Evolutionary conservation across 2,113 vertebrate genomes (phyloP).

Genomic region (Amazona vittata): DNA sequence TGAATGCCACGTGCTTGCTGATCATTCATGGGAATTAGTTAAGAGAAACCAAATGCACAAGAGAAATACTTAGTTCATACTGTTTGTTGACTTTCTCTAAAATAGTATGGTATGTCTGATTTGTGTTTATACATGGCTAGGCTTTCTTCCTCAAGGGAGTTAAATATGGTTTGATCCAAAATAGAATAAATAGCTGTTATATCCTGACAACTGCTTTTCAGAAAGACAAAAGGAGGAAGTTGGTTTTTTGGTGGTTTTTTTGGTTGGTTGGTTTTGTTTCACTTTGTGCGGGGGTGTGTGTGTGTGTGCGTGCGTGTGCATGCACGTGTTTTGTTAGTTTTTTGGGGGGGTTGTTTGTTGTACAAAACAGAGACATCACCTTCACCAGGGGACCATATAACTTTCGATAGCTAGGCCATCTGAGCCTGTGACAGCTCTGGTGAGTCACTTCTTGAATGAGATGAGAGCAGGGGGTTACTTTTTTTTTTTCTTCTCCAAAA

Average conservation of each 20-base stretch:
- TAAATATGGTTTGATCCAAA: not conserved
- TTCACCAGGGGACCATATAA: not conserved
- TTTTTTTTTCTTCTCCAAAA: not conserved
- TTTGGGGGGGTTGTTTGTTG: not conserved
- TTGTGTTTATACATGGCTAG: not conserved
- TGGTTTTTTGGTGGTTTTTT: not conserved
- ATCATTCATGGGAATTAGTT: not conserved
- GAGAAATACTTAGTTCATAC: not conserved
- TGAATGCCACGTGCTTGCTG: not conserved
- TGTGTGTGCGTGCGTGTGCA: no score
- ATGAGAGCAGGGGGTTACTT: not conserved
- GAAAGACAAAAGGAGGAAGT: not conserved
- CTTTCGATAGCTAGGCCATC: not conserved
- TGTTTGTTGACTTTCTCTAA: constrained; percentile 3
- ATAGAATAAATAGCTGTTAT: not conserved
- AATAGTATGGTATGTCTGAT: not conserved
- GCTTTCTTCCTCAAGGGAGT: not conserved
- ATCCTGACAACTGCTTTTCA: not conserved
- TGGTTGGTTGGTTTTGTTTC: not conserved
- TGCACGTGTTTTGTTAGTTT: not conserved
- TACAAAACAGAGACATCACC: not conserved
- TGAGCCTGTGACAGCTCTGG: not conserved
- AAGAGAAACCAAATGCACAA: not conserved
- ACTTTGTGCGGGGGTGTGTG: no score
- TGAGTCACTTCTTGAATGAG: not conserved